Evolutionary conservation across 2,888 invertebrate genomes (phyloP).

Genomic region (Zaprionus obscuricornis): DNA sequence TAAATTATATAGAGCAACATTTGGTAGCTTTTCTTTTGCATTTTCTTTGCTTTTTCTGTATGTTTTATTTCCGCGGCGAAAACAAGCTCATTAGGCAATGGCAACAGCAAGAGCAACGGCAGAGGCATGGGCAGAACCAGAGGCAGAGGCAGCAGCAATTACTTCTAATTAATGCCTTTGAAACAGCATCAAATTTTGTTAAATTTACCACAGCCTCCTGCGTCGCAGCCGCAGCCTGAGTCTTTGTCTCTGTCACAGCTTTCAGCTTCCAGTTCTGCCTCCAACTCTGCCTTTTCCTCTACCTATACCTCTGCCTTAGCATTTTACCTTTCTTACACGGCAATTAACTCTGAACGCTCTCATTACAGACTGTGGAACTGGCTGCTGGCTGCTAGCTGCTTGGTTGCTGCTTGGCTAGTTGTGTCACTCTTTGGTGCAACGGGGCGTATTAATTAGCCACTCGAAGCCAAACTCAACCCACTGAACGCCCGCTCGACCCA

Average conservation of each 20-base stretch:
- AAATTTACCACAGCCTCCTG: conserved; percentile 45
- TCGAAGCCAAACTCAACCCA: conserved; percentile 54
- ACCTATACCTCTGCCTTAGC: conserved; percentile 17
- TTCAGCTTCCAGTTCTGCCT: neutral
- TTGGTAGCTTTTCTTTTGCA: no score
- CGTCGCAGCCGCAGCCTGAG: neutral
- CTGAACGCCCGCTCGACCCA: conserved; percentile 13
- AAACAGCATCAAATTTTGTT: conserved; percentile 64
- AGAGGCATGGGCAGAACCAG: no score
- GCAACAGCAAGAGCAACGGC: no score
- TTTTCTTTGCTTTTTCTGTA: no score
- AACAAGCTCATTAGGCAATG: conserved; percentile 68
- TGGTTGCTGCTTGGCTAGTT: conserved; percentile 48
- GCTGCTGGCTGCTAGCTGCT: neutral
- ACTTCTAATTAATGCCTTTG: conserved; percentile 73
- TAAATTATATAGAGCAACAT: conserved; percentile 54
- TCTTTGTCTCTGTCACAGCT: neutral
- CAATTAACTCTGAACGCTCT: conserved; percentile 78
- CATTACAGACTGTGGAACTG: conserved; percentile 62
- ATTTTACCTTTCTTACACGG: conserved; percentile 68
- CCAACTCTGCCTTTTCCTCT: conserved; percentile 21
- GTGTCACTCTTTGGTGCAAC: conserved; percentile 68
- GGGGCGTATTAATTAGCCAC: conserved; percentile 76
- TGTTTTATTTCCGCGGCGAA: conserved; percentile 24
- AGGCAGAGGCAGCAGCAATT: conserved; percentile 66